These are phyloP conservation scores for Nomada ruficornis DNA, from an alignment of 2,888 invertebrate species.

Conservation along the genomic window DNA sequence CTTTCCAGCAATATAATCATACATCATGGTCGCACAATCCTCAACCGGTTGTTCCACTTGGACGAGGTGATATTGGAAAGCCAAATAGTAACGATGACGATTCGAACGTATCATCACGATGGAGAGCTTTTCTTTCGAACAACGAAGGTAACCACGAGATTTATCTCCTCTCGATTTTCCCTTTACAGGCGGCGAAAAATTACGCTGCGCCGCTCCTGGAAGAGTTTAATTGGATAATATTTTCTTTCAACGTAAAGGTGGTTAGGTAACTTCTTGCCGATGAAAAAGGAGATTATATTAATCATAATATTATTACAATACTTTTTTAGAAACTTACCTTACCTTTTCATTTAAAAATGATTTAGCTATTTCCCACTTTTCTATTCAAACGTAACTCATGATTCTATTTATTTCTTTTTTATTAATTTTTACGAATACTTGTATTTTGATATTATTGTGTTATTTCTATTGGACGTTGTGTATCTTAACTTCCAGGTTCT, in stretches of 20 bases:
- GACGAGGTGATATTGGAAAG: constrained; percentile 70
- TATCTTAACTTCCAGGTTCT: constrained; percentile 26
- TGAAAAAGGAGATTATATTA: neutral
- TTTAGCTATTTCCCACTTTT: no score
- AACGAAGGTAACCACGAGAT: constrained; percentile 56
- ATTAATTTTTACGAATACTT: no score
- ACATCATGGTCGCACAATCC: constrained; percentile 51
- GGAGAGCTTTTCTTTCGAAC: constrained; percentile 49
- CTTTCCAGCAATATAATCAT: constrained; percentile 63
- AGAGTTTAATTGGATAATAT: neutral
- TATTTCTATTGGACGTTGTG: neutral
- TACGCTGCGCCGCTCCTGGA: neutral
- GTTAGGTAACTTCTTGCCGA: neutral
- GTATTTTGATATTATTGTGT: neutral
- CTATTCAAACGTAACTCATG: no score
- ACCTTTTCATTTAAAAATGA: no score
- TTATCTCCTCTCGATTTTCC: neutral
- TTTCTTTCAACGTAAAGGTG: neutral
- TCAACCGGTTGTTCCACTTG: constrained; percentile 66
- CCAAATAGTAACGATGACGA: constrained; percentile 62
- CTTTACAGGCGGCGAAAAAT: neutral
- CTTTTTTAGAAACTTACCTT: no score
- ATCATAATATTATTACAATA: no score
- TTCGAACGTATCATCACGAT: constrained; percentile 36
- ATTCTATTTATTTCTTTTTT: no score